These are phyloP conservation scores for Macrobrachium rosenbergii DNA, from an alignment of 1,140 invertebrate genomes.

Conservation along the genomic window DNA sequence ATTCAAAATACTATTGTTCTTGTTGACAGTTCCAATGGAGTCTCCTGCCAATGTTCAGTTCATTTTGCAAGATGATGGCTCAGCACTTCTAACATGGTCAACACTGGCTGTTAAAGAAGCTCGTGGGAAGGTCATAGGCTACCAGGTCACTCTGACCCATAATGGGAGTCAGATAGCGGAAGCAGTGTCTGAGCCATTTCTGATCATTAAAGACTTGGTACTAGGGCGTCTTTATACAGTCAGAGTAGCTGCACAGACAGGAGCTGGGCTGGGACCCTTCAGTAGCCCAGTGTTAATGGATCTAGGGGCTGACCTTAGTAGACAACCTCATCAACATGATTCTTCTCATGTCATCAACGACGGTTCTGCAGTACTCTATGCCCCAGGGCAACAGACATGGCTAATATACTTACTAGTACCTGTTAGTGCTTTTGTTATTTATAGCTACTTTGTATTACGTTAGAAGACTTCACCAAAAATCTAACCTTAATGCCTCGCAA, in stretches of 20 bases:
- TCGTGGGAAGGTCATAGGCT: slow-evolving; percentile 39
- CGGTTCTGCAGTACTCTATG: too few relatives aligned
- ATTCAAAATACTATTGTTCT: too few relatives aligned
- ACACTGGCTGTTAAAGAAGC: slow-evolving; percentile 11
- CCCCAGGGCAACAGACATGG: too few relatives aligned
- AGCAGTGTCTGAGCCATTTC: slow-evolving; percentile 19
- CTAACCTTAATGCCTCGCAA: slow-evolving; percentile 1
- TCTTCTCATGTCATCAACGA: too few relatives aligned
- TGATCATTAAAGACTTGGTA: slow-evolving; percentile 30
- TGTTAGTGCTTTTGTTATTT: slow-evolving; percentile 42
- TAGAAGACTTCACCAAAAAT: slow-evolving; percentile 18
- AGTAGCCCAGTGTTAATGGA: slow-evolving; percentile 26
- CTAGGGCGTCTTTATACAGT: slow-evolving; percentile 36
- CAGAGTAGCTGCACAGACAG: slow-evolving; percentile 45
- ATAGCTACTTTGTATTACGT: slow-evolving; percentile 38
- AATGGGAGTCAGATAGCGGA: slow-evolving; percentile 28
- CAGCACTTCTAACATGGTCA: slow-evolving; percentile 35
- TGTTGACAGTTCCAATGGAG: too few relatives aligned
- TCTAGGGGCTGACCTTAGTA: not conserved
- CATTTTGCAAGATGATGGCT: not conserved
- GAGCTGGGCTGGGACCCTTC: slow-evolving; percentile 40
- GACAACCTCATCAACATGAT: not conserved
- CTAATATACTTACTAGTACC: too few relatives aligned
- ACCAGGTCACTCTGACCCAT: slow-evolving; percentile 25
- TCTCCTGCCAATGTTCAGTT: not conserved